phyloP scores from a whole-genome alignment of 1,140 invertebrate genomes.

The Bombyx mori region ASM3026992v2 NC_085121.1:7377501-7378000 shows the following conservation, averaged over 20 bases:
- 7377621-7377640: no score
- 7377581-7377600: no score
- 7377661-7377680: no score
- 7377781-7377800: constrained; percentile 71
- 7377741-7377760: constrained; percentile 68
- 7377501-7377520: no score
- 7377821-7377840: constrained; percentile 21
- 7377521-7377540: no score
- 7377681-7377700: no score
- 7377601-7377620: no score
- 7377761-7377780: constrained; percentile 67
- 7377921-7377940: constrained; percentile 65
- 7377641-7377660: no score
- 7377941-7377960: constrained; percentile 67
- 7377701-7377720: neutral
- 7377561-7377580: no score
- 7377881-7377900: constrained; percentile 63
- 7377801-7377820: constrained; percentile 48
- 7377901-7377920: constrained; percentile 60
- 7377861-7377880: constrained; percentile 55
- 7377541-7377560: no score
- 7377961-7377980: constrained; percentile 65
- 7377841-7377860: constrained; percentile 26
- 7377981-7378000: constrained; percentile 43
- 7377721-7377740: constrained; percentile 69